phyloP scores from a whole-genome alignment of 2,797 vertebrate genomes.

The Melopsittacus undulatus region DNA sequence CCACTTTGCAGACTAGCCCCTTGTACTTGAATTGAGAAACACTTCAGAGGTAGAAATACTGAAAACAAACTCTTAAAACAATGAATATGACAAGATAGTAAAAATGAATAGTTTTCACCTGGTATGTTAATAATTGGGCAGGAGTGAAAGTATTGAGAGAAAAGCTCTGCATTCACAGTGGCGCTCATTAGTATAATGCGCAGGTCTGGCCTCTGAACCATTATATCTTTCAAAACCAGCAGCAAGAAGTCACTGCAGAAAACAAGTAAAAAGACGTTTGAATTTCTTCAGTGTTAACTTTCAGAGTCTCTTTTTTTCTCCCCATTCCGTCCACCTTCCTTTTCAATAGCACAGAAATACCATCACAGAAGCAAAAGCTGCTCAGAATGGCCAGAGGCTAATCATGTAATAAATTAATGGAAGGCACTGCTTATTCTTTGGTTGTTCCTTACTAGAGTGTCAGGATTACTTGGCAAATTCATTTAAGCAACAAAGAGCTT shows the following conservation, averaged over 20 bases:
- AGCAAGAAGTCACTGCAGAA: conserved; percentile 92
- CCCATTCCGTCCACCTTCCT: not conserved
- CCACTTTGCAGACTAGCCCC: not conserved
- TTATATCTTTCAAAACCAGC: conserved; percentile 92
- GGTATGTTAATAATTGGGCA: conserved; percentile 92
- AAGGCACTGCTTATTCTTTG: not conserved
- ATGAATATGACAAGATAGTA: not conserved
- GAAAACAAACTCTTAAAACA: not conserved
- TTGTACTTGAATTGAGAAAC: not conserved
- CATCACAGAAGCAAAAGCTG: not conserved
- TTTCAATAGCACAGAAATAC: not conserved
- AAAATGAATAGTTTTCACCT: conserved; percentile 76
- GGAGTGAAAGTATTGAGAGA: conserved; percentile 91
- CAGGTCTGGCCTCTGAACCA: conserved; percentile 87
- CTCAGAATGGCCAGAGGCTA: not conserved
- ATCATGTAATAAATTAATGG: not conserved
- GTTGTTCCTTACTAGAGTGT: not conserved
- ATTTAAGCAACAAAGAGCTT: not conserved
- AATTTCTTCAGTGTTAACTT: not conserved
- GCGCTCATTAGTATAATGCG: conserved; percentile 97
- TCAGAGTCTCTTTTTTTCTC: not conserved
- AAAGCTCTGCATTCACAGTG: conserved; percentile 93
- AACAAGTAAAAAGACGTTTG: conserved; percentile 34
- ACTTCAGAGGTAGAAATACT: not conserved
- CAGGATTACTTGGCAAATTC: not conserved